Evolutionary conservation across 2,113 vertebrate genomes (phyloP).

Genomic region (Hemichromis elongatus): DNA sequence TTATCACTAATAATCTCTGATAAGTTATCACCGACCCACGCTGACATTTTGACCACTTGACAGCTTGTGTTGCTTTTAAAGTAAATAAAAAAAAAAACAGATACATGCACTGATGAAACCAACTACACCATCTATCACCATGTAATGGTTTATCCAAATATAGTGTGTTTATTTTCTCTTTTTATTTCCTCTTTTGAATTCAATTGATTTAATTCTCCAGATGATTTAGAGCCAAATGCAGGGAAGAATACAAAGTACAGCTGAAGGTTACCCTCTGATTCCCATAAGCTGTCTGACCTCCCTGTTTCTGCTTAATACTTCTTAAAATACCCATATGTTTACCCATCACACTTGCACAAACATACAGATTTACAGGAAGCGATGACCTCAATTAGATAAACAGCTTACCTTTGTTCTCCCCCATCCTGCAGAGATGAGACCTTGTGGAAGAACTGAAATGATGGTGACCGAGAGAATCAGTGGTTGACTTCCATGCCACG

Average conservation of each 20-base stretch:
- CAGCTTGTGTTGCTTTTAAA: constrained; percentile 20
- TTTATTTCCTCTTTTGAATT: neutral
- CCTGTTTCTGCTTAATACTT: neutral
- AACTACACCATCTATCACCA: neutral
- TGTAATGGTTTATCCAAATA: neutral
- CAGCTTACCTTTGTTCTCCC: constrained; percentile 1
- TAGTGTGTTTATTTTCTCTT: neutral
- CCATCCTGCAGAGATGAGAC: neutral
- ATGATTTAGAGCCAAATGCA: constrained; percentile 11
- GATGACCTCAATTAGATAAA: constrained; percentile 21
- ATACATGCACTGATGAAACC: neutral
- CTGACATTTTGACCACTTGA: constrained; percentile 33
- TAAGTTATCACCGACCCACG: neutral
- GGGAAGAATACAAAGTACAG: neutral
- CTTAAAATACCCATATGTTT: constrained; percentile 23
- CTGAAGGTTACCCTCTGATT: neutral
- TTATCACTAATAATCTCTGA: constrained; percentile 37
- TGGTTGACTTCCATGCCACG: neutral
- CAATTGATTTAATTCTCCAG: constrained; percentile 53
- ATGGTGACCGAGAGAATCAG: constrained; percentile 35
- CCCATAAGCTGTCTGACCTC: neutral
- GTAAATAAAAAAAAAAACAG: neutral
- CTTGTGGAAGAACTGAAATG: constrained; percentile 5
- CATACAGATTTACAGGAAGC: neutral
- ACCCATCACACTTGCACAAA: constrained; percentile 7